Evolutionary conservation across 2,888 invertebrate species (phyloP).

Genomic region (Plutella xylostella): DNA sequence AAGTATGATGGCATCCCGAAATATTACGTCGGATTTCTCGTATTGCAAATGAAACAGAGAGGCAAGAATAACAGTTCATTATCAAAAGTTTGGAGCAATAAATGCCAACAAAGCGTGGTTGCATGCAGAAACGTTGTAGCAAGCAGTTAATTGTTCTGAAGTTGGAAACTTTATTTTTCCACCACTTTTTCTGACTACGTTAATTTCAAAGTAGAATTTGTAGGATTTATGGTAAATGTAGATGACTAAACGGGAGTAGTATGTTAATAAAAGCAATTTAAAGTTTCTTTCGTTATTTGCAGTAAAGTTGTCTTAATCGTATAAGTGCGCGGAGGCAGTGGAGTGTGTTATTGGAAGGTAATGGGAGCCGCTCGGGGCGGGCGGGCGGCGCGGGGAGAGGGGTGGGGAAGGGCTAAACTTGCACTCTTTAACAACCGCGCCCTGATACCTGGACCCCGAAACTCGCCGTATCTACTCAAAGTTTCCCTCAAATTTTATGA

Average conservation of each 20-base stretch:
- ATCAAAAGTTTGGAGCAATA: too few species aligned
- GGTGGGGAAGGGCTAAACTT: conserved; percentile 23
- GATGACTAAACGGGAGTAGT: too few species aligned
- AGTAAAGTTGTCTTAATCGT: conserved; percentile 45
- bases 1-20: too few species aligned
- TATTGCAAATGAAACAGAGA: too few species aligned
- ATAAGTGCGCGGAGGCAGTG: conserved; percentile 44
- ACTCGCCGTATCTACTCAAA: neutral
- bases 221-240: neutral
- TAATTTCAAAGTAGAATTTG: neutral
- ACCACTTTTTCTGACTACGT: neutral
- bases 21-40: too few species aligned
- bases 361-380: conserved; percentile 19
- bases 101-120: too few species aligned
- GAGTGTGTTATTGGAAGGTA: conserved; percentile 64
- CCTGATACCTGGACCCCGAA: conserved; percentile 29
- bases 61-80: too few species aligned
- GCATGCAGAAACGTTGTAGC: neutral
- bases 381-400: conserved; percentile 23
- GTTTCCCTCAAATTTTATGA: conserved; percentile 43
- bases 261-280: conserved; percentile 9
- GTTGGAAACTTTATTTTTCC: neutral
- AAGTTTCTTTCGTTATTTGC: conserved; percentile 9
- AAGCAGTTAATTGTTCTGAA: neutral
- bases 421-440: conserved; percentile 20